phyloP scores from a whole-genome alignment of 2,797 vertebrate species.

The Melanotaenia nigrans region DNA sequence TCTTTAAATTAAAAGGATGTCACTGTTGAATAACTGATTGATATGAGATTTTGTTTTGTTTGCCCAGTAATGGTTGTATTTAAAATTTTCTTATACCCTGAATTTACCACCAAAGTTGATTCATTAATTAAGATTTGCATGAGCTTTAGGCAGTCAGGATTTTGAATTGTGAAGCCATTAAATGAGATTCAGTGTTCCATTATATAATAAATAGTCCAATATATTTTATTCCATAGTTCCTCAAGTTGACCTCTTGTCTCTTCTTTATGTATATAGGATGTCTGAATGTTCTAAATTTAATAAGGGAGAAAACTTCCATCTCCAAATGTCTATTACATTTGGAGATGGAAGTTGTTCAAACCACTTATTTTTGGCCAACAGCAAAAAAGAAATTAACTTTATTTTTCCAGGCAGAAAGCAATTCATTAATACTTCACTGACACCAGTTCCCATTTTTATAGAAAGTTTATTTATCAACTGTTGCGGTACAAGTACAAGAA shows the following conservation, averaged over 20 bases:
- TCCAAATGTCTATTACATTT: too few relatives aligned
- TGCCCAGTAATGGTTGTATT: background rate
- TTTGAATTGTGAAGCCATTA: background rate
- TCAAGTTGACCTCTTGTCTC: background rate
- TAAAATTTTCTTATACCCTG: background rate
- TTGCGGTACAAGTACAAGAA: slow-evolving; percentile 14
- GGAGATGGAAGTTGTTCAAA: too few relatives aligned
- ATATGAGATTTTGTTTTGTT: background rate
- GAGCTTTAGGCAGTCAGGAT: background rate
- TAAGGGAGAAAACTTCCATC: too few relatives aligned
- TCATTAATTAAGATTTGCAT: background rate
- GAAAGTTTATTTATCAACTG: background rate
- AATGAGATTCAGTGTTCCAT: background rate
- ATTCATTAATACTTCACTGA: background rate
- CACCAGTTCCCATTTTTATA: background rate
- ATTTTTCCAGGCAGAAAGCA: background rate
- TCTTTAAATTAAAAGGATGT: background rate
- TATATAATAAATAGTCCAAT: background rate
- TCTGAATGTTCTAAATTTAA: background rate
- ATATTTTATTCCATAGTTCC: too few relatives aligned
- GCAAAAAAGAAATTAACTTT: background rate
- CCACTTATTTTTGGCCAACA: background rate
- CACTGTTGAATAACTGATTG: background rate
- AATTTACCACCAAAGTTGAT: background rate
- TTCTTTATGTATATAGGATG: background rate